These are phyloP conservation scores for Colaptes auratus DNA, from an alignment of 2,113 vertebrate genomes.

Conservation along the genomic window DNA sequence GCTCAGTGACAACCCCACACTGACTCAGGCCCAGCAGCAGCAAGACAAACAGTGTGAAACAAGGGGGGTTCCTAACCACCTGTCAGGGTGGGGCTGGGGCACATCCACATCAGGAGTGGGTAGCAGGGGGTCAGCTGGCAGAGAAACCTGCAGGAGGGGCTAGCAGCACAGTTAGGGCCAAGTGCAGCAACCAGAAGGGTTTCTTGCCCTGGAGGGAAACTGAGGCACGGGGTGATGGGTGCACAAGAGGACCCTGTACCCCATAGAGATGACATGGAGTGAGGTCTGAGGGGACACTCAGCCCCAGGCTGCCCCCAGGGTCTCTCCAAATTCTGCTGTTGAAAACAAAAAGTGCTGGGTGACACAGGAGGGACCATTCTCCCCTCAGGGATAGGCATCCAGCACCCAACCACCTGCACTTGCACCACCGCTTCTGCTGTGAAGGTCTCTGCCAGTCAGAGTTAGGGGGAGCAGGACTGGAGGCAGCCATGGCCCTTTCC, in stretches of 20 bases:
- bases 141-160: neutral
- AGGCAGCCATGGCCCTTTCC: neutral
- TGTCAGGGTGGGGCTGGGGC: neutral
- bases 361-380: rapidly evolving
- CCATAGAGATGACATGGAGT: neutral
- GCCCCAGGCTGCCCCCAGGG: neutral
- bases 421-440: neutral
- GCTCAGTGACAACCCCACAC: neutral
- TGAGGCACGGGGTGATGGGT: neutral
- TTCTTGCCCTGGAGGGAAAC: neutral
- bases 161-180: neutral
- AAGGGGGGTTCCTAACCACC: rapidly evolving
- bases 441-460: neutral
- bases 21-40: neutral
- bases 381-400: neutral
- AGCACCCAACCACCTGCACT: neutral
- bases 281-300: neutral
- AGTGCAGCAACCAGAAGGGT: neutral
- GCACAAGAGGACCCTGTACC: neutral
- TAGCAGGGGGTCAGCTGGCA: neutral
- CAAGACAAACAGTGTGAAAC: neutral
- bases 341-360: neutral
- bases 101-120: neutral
- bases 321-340: neutral
- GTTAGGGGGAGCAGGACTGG: neutral